Evolutionary conservation across 2,888 invertebrate species (phyloP), one percentile per base, ranked within the genome.

Genomic region (Leptodirus hochenwartii): DNA sequence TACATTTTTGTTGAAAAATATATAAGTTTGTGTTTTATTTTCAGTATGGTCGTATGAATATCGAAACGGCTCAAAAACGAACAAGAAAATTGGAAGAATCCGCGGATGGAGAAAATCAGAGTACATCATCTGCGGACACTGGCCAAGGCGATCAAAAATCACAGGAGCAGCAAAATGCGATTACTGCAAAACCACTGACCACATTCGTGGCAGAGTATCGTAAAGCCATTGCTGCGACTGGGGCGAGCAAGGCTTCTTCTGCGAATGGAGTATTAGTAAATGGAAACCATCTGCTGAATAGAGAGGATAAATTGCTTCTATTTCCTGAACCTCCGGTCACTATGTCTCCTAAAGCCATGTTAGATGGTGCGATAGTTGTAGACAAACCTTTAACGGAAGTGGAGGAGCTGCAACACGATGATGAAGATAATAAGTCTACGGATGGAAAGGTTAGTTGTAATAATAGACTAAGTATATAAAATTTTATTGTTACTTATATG

Each of bases 11-110:
- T 8, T 17, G 15, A 22, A 22, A n/a, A 12, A 3, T 29, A 15
- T 15, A 3, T 23, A 22, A 14, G 22, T 22, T 31, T 31, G 9
- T 33, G 39, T 26, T 24, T 29, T 33, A 33, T 41, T 37, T 45
- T 38, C 61, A 84, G 82, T 82, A 80, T 61, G 85, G 85, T 29
- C 62, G 81, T 35, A 74, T 75, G 46, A 80, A 82, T 51, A 79
- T 79, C 43, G 80, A 80, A 50, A 67, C 66, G 10, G 67, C 67
- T 8, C 66, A 62, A 56, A 62, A 62, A 43, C 45, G 61, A 32
- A 62, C 63, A 27, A 11, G 11, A 3, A n/a, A 10, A 4, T 11
- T 11, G 5, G 22, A 31, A 27, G 17, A 29, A 34, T 50, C 66
- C 34, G 58, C 51, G 39, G n/a, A n/a, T n/a, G n/a, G n/a, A n/a